These are phyloP conservation scores for Drosophila siamana DNA, from an alignment of 2,888 invertebrate genomes.

Conservation along the genomic window DNA sequence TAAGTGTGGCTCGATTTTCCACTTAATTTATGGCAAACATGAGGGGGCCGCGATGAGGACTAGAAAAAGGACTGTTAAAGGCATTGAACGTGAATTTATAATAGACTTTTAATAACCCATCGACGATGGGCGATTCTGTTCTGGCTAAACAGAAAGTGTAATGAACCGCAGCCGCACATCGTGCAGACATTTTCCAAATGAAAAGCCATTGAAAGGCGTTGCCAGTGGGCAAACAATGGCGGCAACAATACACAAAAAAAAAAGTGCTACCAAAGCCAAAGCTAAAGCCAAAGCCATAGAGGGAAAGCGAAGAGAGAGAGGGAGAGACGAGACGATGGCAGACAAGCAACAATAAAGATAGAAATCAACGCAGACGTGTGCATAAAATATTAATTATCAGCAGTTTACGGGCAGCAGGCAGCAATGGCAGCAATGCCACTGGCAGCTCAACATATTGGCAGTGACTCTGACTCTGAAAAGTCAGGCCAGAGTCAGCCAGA, in stretches of 20 bases:
- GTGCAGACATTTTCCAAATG: conserved; percentile 79
- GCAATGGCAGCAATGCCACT: conserved; percentile 6
- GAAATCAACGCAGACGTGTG: conserved; percentile 80
- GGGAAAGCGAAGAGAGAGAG: conserved; percentile 12
- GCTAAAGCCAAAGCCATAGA: conserved; percentile 24
- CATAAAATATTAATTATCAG: conserved; percentile 79
- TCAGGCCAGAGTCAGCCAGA: conserved; percentile 39
- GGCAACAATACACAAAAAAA: conserved; percentile 16
- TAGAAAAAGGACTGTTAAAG: conserved; percentile 3
- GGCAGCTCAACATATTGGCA: conserved; percentile 68
- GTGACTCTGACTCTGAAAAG: conserved; percentile 71
- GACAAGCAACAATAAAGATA: conserved; percentile 80
- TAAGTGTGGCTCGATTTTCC: conserved; percentile 71
- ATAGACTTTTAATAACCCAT: conserved; percentile 77
- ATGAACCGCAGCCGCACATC: conserved; percentile 78
- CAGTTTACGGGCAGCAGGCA: conserved; percentile 67
- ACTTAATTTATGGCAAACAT: conserved; percentile 74
- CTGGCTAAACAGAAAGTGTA: conserved; percentile 77
- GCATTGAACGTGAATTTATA: conserved; percentile 72
- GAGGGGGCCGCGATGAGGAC: too few species aligned
- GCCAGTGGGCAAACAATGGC: conserved; percentile 76
- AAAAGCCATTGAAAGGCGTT: conserved; percentile 76
- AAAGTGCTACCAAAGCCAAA: conserved; percentile 25
- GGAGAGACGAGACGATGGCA: conserved; percentile 42
- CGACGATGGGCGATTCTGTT: conserved; percentile 14